These are phyloP conservation scores for Dromius quadrimaculatus DNA, from an alignment of 2,888 invertebrate species.

Conservation along the genomic window DNA sequence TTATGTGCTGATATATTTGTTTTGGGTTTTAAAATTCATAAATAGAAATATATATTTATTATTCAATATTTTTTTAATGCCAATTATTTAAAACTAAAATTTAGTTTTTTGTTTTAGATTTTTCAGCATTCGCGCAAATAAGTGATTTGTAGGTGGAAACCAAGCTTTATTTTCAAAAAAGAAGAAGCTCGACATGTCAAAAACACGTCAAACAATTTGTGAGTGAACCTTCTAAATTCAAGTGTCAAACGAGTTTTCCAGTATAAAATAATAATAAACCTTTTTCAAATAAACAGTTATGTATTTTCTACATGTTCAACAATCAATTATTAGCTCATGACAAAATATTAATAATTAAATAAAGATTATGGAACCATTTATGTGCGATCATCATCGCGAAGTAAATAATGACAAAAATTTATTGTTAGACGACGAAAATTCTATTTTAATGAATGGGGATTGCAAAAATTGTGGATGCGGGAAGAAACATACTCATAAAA, in stretches of 20 bases:
- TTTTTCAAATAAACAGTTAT: slow-evolving; percentile 18
- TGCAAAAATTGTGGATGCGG: slow-evolving; percentile 52
- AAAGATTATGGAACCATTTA: slow-evolving; percentile 49
- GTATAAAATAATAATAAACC: not conserved
- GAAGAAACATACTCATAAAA: slow-evolving; percentile 48
- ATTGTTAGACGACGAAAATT: slow-evolving; percentile 63
- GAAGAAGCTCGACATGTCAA: slow-evolving; percentile 36
- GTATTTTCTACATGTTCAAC: not conserved
- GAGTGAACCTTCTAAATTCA: slow-evolving; percentile 36
- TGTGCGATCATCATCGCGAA: slow-evolving; percentile 58
- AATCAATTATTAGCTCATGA: slow-evolving; percentile 22
- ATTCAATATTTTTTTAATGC: not conserved
- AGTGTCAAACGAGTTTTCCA: slow-evolving; percentile 27
- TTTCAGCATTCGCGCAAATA: too few relatives aligned
- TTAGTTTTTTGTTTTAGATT: too few relatives aligned
- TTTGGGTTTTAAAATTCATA: slow-evolving; percentile 39
- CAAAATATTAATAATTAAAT: slow-evolving; percentile 30
- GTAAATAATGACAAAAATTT: slow-evolving; percentile 61
- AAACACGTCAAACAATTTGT: slow-evolving; percentile 39
- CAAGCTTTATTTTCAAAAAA: too few relatives aligned
- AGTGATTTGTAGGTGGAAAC: too few relatives aligned
- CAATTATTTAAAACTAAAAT: too few relatives aligned
- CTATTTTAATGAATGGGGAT: slow-evolving; percentile 47
- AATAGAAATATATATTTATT: slow-evolving; percentile 35
- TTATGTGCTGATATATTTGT: slow-evolving; percentile 35